Conservation (phyloP, 2,113 vertebrate genomes). For the Pica pica region DNA sequence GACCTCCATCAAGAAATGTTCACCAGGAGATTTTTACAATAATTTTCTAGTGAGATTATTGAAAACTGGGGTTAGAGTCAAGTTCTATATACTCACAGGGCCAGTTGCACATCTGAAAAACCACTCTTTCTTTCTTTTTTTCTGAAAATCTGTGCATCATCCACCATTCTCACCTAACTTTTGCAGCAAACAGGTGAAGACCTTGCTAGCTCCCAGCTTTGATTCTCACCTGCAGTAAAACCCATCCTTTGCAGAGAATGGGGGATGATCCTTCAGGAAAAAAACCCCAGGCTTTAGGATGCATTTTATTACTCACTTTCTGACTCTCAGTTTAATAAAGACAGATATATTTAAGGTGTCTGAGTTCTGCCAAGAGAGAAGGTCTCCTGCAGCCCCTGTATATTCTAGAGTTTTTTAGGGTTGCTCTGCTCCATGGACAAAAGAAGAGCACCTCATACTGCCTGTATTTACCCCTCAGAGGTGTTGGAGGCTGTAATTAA, state of each 20-base stretch:
- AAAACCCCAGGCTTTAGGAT: rapidly evolving
- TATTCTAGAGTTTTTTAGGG: neutral
- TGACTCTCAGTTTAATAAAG: neutral
- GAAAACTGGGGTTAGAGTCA: neutral
- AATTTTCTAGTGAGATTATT: neutral
- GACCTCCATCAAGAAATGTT: neutral
- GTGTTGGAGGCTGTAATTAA: constrained; percentile 31
- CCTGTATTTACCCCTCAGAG: neutral
- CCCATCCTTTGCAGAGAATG: neutral
- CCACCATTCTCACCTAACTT: rapidly evolving
- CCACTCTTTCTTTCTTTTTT: neutral
- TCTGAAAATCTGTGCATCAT: neutral
- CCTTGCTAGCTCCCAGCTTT: neutral
- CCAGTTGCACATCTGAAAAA: neutral
- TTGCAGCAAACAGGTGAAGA: neutral
- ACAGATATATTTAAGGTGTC: neutral
- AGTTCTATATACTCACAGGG: neutral
- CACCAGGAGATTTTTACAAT: neutral
- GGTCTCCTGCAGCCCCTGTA: neutral
- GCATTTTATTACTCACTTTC: neutral
- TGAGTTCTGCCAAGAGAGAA: neutral
- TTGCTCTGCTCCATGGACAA: rapidly evolving
- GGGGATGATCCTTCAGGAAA: neutral
- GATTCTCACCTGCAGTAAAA: neutral
- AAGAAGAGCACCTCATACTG: neutral